These are phyloP conservation scores for Charadrius vociferus DNA, from an alignment of 2,113 vertebrate species.

Conservation along the genomic window DNA sequence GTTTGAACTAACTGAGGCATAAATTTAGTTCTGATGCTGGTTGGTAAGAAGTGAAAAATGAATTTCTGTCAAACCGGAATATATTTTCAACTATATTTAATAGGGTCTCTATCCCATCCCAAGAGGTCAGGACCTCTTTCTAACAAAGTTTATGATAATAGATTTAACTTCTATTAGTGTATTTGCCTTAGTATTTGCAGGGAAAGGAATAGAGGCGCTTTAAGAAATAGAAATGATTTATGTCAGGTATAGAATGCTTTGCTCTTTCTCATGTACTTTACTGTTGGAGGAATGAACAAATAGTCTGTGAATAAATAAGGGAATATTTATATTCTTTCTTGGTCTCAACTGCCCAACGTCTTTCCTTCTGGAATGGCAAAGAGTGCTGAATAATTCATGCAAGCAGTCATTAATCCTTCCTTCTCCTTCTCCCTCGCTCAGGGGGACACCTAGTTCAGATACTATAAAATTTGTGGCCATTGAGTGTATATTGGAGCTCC, in stretches of 20 bases:
- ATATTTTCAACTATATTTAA: not conserved
- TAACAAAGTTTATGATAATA: constrained; percentile 38
- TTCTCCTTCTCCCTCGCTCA: not conserved
- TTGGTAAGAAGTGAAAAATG: constrained; percentile 8
- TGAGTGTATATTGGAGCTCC: not conserved
- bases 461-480: not conserved
- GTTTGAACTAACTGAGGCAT: constrained; percentile 45
- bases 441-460: not conserved
- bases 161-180: constrained; percentile 16
- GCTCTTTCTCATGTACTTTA: constrained; percentile 21
- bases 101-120: not conserved
- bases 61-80: not conserved
- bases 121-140: constrained; percentile 37
- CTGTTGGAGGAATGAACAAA: constrained; percentile 47
- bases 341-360: not conserved
- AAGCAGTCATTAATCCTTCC: constrained; percentile 31
- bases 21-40: constrained; percentile 32
- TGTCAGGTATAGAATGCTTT: constrained; percentile 12
- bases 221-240: constrained; percentile 33
- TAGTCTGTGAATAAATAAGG: constrained; percentile 48
- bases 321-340: constrained; percentile 49
- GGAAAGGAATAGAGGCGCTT: not conserved
- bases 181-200: not conserved
- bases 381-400: constrained; percentile 44
- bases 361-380: constrained; percentile 37